Evolutionary conservation across 2,888 invertebrate species (phyloP).

Genomic region (Pseudanteris insignis): DNA sequence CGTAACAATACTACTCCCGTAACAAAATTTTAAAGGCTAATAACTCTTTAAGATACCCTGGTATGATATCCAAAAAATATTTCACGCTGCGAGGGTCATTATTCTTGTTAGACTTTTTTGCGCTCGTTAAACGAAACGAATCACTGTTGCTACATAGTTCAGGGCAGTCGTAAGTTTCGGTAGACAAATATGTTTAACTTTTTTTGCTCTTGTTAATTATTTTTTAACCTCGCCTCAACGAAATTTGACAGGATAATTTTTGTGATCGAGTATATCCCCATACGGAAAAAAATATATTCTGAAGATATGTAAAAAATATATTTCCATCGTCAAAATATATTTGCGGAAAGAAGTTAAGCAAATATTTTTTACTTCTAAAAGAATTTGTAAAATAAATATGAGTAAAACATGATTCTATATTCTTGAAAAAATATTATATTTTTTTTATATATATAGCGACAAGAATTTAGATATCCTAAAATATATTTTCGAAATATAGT

Average conservation of each 20-base stretch:
- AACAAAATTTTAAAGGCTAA: too few relatives aligned
- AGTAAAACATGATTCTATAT: too few relatives aligned
- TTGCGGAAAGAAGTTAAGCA: too few relatives aligned
- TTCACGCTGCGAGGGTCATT: constrained; percentile 31
- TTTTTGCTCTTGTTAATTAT: constrained; percentile 2
- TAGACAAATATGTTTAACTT: not conserved
- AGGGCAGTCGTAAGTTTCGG: constrained; percentile 20
- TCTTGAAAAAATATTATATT: too few relatives aligned
- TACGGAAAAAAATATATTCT: too few relatives aligned
- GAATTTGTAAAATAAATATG: too few relatives aligned
- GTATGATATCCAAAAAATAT: constrained; percentile 30
- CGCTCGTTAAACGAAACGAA: constrained; percentile 26
- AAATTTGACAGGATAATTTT: constrained; percentile 40
- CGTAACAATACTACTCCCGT: constrained; percentile 19
- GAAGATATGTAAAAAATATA: too few relatives aligned
- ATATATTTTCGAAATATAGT: too few relatives aligned
- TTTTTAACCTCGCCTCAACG: constrained; percentile 13
- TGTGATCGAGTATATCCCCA: constrained; percentile 3
- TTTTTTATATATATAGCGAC: too few relatives aligned
- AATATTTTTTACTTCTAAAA: too few relatives aligned
- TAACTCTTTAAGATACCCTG: constrained; percentile 27
- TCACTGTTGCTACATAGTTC: constrained; percentile 21
- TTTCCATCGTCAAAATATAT: too few relatives aligned
- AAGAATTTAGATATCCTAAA: too few relatives aligned
- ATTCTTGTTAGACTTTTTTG: constrained; percentile 34